Evolutionary conservation across 2,888 invertebrate species (phyloP).

Genomic region (Orthosia gracilis): DNA sequence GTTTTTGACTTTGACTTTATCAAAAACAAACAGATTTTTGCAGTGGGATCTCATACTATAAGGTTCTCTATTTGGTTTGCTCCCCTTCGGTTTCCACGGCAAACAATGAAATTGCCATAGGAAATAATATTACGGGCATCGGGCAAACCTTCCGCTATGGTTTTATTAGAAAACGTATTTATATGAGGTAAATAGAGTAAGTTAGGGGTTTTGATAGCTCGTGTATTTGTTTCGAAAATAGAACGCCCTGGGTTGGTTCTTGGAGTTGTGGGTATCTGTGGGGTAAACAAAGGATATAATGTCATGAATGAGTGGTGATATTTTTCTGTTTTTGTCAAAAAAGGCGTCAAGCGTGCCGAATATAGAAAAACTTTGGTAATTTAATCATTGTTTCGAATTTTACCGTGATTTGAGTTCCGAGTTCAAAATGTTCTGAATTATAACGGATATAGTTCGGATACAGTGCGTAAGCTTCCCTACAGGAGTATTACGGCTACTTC

Average conservation of each 20-base stretch:
- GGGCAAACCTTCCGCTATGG: conserved; percentile 5
- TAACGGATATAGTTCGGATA: no score
- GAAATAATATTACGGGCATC: conserved; percentile 36
- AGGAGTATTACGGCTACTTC: no score
- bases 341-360: no score
- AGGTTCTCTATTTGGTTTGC: conserved; percentile 24
- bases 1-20: no score
- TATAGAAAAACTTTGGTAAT: no score
- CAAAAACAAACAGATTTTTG: no score
- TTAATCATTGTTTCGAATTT: no score
- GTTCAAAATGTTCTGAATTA: no score
- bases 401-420: no score
- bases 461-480: no score
- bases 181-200: conserved; percentile 27
- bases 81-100: conserved; percentile 10
- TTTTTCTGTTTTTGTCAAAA: neutral
- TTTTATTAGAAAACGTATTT: conserved; percentile 16
- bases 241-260: neutral
- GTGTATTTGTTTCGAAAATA: conserved; percentile 6
- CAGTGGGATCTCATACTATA: no score
- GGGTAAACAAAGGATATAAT: neutral
- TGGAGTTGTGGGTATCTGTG: neutral
- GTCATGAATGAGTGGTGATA: neutral
- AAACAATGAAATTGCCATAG: conserved; percentile 52
- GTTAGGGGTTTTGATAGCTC: neutral